phyloP scores from a whole-genome alignment of 1,140 invertebrate species.

The Laupala kohalensis region DNA sequence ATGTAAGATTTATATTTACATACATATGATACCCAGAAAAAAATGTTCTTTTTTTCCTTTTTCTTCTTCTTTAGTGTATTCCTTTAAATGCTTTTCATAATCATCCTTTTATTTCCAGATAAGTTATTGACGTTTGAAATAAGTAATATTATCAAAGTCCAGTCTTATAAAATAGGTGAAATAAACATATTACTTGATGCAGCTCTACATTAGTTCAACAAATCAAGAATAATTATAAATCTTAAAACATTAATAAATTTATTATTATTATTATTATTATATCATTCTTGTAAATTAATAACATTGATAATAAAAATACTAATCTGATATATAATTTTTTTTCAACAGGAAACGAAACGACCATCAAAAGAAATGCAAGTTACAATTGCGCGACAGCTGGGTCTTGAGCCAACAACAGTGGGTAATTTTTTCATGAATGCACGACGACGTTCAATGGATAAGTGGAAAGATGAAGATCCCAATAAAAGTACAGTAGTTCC shows the following conservation, averaged over 20 bases:
- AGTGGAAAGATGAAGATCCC: constrained; percentile 89
- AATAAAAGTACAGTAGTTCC: constrained; percentile 15
- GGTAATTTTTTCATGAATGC: constrained; percentile 99
- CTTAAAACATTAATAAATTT: neutral
- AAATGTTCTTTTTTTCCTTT: too few species aligned
- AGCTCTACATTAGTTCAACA: too few species aligned
- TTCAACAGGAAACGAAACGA: constrained; percentile 89
- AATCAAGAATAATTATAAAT: too few species aligned
- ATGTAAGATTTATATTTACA: too few species aligned
- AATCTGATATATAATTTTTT: neutral
- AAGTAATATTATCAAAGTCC: too few species aligned
- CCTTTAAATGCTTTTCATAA: too few species aligned
- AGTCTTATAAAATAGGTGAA: too few species aligned
- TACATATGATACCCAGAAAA: too few species aligned
- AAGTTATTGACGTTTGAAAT: too few species aligned
- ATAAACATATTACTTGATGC: too few species aligned
- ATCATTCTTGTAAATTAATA: neutral
- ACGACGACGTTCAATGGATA: constrained; percentile 90
- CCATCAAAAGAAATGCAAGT: constrained; percentile 99
- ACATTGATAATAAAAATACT: neutral
- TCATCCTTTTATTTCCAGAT: too few species aligned
- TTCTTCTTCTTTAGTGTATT: too few species aligned
- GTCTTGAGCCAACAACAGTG: constrained; percentile 95
- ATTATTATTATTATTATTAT: neutral
- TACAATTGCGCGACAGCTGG: constrained; percentile 94